Base-by-base conservation (phyloP, 2,888 invertebrate species). In the Achlya flavicornis region DNA sequence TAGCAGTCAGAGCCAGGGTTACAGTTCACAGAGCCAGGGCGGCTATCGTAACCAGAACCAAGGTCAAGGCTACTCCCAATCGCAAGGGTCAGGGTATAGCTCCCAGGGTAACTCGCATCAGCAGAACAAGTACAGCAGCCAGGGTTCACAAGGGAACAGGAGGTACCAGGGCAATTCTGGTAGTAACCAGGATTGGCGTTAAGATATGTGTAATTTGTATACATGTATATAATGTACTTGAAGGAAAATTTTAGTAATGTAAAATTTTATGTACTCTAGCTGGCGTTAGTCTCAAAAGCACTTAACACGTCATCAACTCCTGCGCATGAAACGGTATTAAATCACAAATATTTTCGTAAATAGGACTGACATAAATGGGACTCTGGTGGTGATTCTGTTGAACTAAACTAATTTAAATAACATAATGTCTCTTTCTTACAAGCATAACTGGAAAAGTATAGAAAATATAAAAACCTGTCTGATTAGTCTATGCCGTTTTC, bases 21-120 rank as follows among this genome's bases (percentile, higher is more conserved):
- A 72, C 64, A 72, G 73, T 65, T 62, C 67, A 63, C 62, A 58
- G 58, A 61, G 65, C 8, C 67, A 74, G 58, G 62, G 66, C 14
- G 43, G 43, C 26, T 71, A 65, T 60, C 61, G 61, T 14, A 38
- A 65, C 61, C 66, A 64, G 35, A 63, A 64, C 8, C 66, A 71
- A 32, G 53, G 53, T 53, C 48, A 71, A 71, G 61, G 61, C 14
- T 69, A 75, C 46, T 62, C 69, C 65, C 64, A 53, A 1, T 26
- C 26, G 26, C 26, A 26, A 26, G 26, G 26, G 26, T 26, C 26
- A 26, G 26, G 26, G 26, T 26, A 26, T 26, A 26, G 75, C 46
- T 62, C 69, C 65, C 64, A 53, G 72, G 61, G 10, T 64, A 41
- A 41, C 2, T 46, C 46, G 6, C 6, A 46, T 46, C 46, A 46